Percentiles rank a stretch among this genome's conserved stretches.
Conservation (phyloP, 2,888 invertebrate species). For the Ephialtes manifestator region DNA sequence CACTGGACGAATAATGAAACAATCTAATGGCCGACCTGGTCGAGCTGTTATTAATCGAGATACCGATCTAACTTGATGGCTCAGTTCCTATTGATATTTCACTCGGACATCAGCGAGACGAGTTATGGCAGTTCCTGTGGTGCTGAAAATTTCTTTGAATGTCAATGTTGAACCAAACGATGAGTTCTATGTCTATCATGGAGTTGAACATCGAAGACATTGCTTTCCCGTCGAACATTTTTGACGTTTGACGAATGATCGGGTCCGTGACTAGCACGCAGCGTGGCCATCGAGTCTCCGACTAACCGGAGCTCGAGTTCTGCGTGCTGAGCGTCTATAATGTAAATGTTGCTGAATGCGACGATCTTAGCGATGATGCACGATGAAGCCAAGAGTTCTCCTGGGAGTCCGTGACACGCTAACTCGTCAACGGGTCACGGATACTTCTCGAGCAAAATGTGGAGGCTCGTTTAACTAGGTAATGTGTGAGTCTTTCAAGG, state of each 20-base stretch:
- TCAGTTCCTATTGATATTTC: conserved; percentile 5
- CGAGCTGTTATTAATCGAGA: conserved; percentile 56
- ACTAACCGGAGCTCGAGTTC: background rate
- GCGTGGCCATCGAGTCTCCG: background rate
- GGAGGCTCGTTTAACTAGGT: conserved; percentile 43
- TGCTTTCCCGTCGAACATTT: conserved; percentile 33
- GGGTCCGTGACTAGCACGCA: background rate
- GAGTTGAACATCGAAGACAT: conserved; percentile 7
- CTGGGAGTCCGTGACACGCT: conserved; percentile 66
- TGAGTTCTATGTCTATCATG: conserved; percentile 13
- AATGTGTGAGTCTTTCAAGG: conserved; percentile 54
- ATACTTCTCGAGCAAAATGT: conserved; percentile 39
- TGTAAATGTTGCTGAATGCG: conserved; percentile 36
- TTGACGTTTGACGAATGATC: conserved; percentile 42
- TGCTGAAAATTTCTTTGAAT: conserved; percentile 27
- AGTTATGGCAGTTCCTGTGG: conserved; percentile 8
- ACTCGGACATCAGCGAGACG: background rate
- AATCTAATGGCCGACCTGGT: conserved; percentile 33
- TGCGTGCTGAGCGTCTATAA: conserved; percentile 6
- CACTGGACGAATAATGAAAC: conserved; percentile 48
- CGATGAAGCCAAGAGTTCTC: conserved; percentile 27
- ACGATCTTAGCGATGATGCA: conserved; percentile 61
- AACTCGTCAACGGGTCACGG: conserved; percentile 68
- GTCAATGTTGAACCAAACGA: conserved; percentile 21
- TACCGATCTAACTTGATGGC: conserved; percentile 26